A percentile compares a stretch with the other conserved stretches of the same genome.
Evolutionary conservation across 2,797 vertebrate species (phyloP).

Genomic region (Crenichthys baileyi): DNA sequence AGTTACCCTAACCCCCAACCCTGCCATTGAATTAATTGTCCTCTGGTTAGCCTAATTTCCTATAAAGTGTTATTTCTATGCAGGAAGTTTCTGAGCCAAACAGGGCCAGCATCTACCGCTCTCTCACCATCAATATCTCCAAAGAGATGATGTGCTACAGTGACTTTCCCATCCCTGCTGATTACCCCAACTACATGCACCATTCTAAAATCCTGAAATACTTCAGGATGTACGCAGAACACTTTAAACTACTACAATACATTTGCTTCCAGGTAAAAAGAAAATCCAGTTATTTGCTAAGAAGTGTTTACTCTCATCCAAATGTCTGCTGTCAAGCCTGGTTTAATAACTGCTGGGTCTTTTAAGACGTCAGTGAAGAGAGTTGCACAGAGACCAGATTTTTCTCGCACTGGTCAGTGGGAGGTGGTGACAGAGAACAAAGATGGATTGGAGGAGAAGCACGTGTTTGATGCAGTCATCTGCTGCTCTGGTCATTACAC

Average conservation of each 20-base stretch:
- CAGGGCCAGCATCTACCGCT: constrained; percentile 85
- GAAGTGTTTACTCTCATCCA: neutral
- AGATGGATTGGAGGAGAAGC: constrained; percentile 77
- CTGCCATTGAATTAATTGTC: too few species aligned
- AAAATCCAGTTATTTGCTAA: neutral
- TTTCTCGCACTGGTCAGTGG: constrained; percentile 84
- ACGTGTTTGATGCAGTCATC: constrained; percentile 87
- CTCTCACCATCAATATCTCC: constrained; percentile 89
- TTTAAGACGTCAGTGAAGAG: constrained; percentile 82
- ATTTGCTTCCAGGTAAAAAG: constrained; percentile 83
- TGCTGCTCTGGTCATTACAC: constrained; percentile 90
- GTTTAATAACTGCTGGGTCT: neutral
- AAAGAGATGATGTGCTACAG: constrained; percentile 92
- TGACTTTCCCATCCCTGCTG: constrained; percentile 88
- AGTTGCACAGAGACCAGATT: constrained; percentile 79
- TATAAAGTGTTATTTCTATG: neutral
- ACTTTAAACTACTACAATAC: constrained; percentile 79
- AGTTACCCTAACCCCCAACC: too few species aligned
- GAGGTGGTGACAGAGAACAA: constrained; percentile 80
- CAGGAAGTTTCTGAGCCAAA: constrained; percentile 77
- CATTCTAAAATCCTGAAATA: constrained; percentile 86
- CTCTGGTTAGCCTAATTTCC: neutral
- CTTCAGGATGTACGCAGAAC: constrained; percentile 83
- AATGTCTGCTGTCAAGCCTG: neutral
- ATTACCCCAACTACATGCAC: constrained; percentile 90